These are phyloP conservation scores for Palythoa grandiflora DNA, from an alignment of 92 coral and sea anemone species.

Conservation along the genomic window DNA sequence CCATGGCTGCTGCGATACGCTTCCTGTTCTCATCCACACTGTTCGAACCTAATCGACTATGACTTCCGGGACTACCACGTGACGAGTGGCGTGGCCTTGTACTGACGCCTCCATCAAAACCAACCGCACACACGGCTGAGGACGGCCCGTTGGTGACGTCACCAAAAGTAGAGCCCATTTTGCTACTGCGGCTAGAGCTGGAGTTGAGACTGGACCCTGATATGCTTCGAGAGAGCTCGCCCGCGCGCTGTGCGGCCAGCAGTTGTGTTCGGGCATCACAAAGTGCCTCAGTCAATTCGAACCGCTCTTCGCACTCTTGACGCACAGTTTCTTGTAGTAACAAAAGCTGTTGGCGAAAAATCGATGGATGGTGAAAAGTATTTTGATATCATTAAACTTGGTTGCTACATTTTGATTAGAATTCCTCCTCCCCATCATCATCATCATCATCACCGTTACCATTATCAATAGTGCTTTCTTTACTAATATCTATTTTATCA, in stretches of 20 bases:
- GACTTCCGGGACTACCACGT: constrained; percentile 65
- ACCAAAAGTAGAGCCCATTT: constrained; percentile 38
- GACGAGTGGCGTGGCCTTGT: constrained; percentile 55
- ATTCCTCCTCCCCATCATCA: neutral
- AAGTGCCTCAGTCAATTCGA: constrained; percentile 93
- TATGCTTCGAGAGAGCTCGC: constrained; percentile 67
- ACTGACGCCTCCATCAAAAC: constrained; percentile 81
- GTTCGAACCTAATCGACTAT: constrained; percentile 60
- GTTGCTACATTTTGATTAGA: neutral
- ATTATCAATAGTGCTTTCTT: too few species aligned
- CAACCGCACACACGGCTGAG: constrained; percentile 69
- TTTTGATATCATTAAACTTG: neutral
- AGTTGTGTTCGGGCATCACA: constrained; percentile 92
- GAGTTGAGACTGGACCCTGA: constrained; percentile 53
- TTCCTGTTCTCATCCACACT: constrained; percentile 93
- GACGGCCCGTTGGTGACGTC: constrained; percentile 40
- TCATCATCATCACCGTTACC: neutral
- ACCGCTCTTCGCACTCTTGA: constrained; percentile 96
- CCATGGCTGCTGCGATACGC: constrained; percentile 93
- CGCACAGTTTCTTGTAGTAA: constrained; percentile 97
- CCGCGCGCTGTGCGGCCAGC: constrained; percentile 73
- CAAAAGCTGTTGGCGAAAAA: constrained; percentile 55
- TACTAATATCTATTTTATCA: too few species aligned
- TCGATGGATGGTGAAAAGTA: neutral
- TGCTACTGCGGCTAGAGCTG: constrained; percentile 42